Base-by-base conservation (phyloP, 2,113 vertebrate genomes). In the Acanthisitta chloris region DNA sequence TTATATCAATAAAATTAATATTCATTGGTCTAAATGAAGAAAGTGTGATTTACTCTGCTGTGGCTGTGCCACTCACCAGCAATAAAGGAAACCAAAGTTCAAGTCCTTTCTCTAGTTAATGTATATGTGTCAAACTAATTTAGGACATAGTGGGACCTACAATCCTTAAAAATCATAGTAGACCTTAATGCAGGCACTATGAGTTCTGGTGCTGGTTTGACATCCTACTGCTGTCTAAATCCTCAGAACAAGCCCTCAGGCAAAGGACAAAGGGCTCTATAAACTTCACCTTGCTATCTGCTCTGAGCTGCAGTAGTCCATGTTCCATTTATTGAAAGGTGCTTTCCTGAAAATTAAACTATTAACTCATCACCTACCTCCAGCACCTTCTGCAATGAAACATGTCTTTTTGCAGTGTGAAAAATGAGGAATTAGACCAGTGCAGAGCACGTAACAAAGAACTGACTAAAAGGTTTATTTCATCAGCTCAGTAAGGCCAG, bases 371-470 rank as follows among this genome's bases (percentile, higher is more conserved):
- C 24, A 58, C 25, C 28, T 62, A 46, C 9, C 12, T 84, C 34
- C 34, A 71, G 38, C 26, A 14, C 15, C 17, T 85, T 46, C 29
- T 64, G 33, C 33, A 65, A 12, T 21, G 12, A 81, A 84, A 36
- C 2, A n/a, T 9, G 3, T 0, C n/a, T 59, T 46, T 51, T 16
- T 10, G 11, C 20, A 48, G 12, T 26, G 45, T 17, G 43, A 55
- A 81, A 87, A 48, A 64, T 3, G 5, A 81, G 19, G 16, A 72
- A 72, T 54, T 72, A 59, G 18, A 76, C 2, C 18, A 77, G 3
- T 20, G 20, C 2, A 3, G 31, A 33, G 48, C 36, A 48, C 3
- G 0, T 29, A 38, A 14, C 33, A 61, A 26, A n/a, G 21, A 66
- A 52, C 4, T 17, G 43, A 26, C 9, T 52, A 23, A 49, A 82